Base-by-base conservation (phyloP, 2,888 invertebrate genomes). In the Amaurobius ferox region DNA sequence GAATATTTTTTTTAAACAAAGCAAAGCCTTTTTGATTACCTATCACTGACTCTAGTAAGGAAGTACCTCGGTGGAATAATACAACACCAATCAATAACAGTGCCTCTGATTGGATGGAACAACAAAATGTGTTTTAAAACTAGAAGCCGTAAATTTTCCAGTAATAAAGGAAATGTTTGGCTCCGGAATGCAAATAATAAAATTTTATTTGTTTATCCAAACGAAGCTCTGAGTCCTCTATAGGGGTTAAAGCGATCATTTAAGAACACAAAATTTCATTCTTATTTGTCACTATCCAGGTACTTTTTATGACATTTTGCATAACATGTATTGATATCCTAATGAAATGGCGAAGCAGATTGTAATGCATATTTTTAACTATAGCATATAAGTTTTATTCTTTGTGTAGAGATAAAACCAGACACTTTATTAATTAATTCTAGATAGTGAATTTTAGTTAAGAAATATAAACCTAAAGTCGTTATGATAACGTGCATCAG, bases 11-110 rank as follows among this genome's bases (percentile, higher is more conserved):
- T 35, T 7, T 9, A 44, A 44, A 79, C 72, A 80, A 73, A 67
- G 73, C 71, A 79, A 79, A 35, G 70, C 61, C 61, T 55, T 80
- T 80, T 73, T 80, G 80, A 80, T 80, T 80, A 73, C 73, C 61
- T 73, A 30, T 13, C 19, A n/a, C 67, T 39, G 29, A n/a, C 55
- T 28, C 28, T n/a, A 64, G 19, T 29, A 19, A 62, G 11, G 48
- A 7, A 48, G 13, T 9, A n/a, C 40, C 29, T 39, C 40, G 48
- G 67, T 28, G 55, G 55, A 79, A 66, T 55, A 61, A 80, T 80
- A 39, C 55, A 80, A 61, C 35, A 61, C 35, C 66, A 32, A 55
- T 48, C 73, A 80, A 73, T 80, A 73, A 80, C 80, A 73, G 19
- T n/a, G 67, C 28, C 29, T 32, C 67, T 73, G 80, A 80, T 80